phyloP scores from a whole-genome alignment of 2,113 vertebrate genomes.

The Onychorhynchus coronatus region DNA sequence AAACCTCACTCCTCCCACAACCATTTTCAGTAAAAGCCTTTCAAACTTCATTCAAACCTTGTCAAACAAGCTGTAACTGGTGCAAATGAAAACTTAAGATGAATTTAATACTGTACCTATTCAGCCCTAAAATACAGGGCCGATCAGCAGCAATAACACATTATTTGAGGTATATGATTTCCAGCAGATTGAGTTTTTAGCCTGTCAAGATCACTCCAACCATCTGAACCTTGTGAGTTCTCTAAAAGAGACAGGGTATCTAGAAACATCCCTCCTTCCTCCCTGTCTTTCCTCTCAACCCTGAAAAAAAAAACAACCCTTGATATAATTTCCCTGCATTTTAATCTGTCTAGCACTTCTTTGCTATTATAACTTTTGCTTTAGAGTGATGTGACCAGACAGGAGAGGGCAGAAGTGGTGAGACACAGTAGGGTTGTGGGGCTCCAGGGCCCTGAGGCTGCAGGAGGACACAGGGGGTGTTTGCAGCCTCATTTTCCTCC shows the following conservation, averaged over 20 bases:
- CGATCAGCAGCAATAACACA: neutral
- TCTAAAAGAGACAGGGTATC: neutral
- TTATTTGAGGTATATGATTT: slow-evolving; percentile 38
- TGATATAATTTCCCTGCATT: neutral
- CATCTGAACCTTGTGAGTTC: neutral
- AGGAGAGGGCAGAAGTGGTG: neutral
- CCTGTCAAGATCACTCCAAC: neutral
- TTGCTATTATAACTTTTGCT: neutral
- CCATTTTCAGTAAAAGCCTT: neutral
- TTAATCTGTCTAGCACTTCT: neutral
- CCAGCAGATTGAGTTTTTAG: slow-evolving; percentile 36
- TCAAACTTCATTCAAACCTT: neutral
- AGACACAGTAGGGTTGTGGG: neutral
- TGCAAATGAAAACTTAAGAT: neutral
- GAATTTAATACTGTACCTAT: slow-evolving; percentile 7
- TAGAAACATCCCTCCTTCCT: neutral
- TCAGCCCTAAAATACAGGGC: neutral
- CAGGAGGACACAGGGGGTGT: accelerated
- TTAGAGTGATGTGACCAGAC: neutral
- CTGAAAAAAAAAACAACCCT: neutral
- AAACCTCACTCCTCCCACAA: neutral
- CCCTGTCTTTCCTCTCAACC: neutral
- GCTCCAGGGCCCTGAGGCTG: neutral
- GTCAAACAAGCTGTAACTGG: neutral
- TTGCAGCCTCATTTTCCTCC: neutral